Percentiles rank a stretch among this genome's conserved stretches.
These are phyloP conservation scores for Aplodontia rufa DNA, from an alignment of 2,113 vertebrate genomes.

Conservation along the genomic window DNA sequence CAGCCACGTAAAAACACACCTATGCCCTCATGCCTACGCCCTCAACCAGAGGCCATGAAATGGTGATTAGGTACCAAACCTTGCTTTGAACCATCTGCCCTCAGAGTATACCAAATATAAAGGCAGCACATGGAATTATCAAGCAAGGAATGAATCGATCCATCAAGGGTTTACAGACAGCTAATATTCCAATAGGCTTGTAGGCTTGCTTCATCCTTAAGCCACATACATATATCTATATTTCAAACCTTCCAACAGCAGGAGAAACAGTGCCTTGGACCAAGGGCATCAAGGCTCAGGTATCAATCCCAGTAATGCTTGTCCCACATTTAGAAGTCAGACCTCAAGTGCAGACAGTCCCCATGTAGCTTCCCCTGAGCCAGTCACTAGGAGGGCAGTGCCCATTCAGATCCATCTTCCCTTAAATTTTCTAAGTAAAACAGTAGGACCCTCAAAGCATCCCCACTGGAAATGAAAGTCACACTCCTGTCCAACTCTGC, in stretches of 20 bases:
- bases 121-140: not conserved
- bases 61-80: too few relatives aligned
- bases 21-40: too few relatives aligned
- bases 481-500: not conserved
- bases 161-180: not conserved
- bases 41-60: not conserved
- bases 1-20: not conserved
- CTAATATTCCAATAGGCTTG: fast-evolving
- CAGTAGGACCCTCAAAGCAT: not conserved
- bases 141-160: not conserved
- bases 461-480: not conserved
- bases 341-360: fast-evolving
- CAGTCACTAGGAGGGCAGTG: not conserved
- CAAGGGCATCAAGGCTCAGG: not conserved
- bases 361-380: fast-evolving
- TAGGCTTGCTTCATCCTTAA: not conserved
- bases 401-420: too few relatives aligned
- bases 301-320: fast-evolving
- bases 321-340: not conserved
- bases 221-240: fast-evolving
- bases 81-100: fast-evolving
- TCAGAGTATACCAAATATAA: not conserved
- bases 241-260: not conserved
- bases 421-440: not conserved
- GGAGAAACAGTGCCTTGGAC: not conserved